Evolutionary conservation across 1,140 invertebrate genomes (phyloP).

Genomic region (Belonocnema kinseyi): DNA sequence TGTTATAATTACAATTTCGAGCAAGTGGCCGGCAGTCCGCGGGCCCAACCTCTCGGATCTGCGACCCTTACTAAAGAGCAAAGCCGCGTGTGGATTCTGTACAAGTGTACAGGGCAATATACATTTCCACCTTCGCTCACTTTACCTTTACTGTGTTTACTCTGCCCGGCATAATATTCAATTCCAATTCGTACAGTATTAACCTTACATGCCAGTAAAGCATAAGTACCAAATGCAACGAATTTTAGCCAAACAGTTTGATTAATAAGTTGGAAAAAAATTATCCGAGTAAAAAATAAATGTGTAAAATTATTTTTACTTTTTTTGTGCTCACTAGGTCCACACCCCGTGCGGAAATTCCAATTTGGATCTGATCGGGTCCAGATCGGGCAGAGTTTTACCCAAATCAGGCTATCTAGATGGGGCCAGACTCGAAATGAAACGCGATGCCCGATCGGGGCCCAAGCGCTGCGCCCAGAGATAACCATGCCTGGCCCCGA

Average conservation of each 20-base stretch:
- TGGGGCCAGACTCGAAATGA: no score
- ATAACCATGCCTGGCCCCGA: no score
- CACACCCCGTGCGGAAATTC: no score
- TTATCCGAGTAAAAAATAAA: no score
- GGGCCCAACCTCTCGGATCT: conserved; percentile 48
- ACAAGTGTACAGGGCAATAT: conserved; percentile 17
- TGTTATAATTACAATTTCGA: conserved; percentile 75
- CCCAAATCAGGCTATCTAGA: no score
- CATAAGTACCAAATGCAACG: conserved; percentile 33
- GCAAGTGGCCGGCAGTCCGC: conserved; percentile 56
- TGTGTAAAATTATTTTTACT: not conserved
- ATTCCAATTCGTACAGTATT: conserved; percentile 73
- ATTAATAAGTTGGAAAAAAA: no score
- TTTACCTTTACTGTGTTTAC: conserved; percentile 62
- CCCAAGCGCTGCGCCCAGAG: no score
- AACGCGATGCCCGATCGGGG: no score
- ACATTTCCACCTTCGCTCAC: conserved; percentile 39
- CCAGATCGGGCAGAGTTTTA: no score
- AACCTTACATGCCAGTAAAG: conserved; percentile 55
- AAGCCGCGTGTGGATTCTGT: conserved; percentile 40
- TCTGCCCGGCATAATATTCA: conserved; percentile 73
- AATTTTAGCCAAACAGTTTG: not conserved
- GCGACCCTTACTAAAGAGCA: conserved; percentile 33
- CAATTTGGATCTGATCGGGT: no score
- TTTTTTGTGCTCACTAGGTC: no score